Base-by-base conservation (phyloP, 2,113 vertebrate genomes). In the Heteronetta atricapilla region DNA sequence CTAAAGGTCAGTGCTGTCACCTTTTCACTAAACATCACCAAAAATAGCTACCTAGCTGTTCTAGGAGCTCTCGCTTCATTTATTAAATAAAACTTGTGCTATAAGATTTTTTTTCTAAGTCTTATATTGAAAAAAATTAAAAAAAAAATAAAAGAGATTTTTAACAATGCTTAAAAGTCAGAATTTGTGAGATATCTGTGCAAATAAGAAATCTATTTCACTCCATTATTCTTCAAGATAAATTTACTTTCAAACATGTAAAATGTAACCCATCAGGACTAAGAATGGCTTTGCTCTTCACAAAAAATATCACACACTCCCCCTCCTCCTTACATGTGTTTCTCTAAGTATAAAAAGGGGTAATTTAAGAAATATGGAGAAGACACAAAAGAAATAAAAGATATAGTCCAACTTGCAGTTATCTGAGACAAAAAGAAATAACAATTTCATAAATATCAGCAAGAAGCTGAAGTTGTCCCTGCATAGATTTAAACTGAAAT, bases 1-100 rank as follows among this genome's bases (percentile, higher is more conserved):
- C 82, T 92, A 95, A 97, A 97, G 96, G 96, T 96, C 94, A 96
- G 50, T 77, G 83, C 95, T 87, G 87, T 93, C 88, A 94, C 82
- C 67, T 26, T 89, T 89, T 93, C 92, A 82, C 92, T 95, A 97
- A 96, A 92, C 81, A 87, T 69, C 88, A 91, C 94, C 94, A 87
- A 96, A 96, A 96, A 86, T 93, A 95, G 95, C 86, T 92, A 77
- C 81, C 64, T 38, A 33, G 80, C 78, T 85, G 44, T 55, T 92
- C 86, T 63, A 84, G 58, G 55, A 93, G 81, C 13, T 93, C 63
- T 75, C 73, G 31, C 46, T 94, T 90, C 81, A 94, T 88, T 93
- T 94, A 86, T 90, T 86, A 78, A 88, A 93, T 76, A 66, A 79
- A 89, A 82, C 75, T 26, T 82, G 15, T 53, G 36, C 28, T 68